Base-by-base conservation (phyloP, 2,797 vertebrate species). In the Sebastes trivittatus region DNA sequence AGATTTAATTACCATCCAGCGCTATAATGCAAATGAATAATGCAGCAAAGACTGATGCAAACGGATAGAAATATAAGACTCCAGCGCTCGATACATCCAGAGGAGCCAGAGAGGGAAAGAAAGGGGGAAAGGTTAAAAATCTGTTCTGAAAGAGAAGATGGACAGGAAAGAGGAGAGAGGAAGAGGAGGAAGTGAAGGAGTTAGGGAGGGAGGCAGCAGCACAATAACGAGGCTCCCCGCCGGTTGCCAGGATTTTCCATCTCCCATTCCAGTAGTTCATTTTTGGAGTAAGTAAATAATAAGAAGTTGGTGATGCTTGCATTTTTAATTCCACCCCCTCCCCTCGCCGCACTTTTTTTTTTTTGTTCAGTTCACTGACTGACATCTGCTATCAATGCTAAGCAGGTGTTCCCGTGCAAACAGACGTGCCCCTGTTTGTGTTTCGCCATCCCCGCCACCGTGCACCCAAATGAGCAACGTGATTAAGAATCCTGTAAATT, bases 401-500 rank as follows among this genome's bases (percentile, higher is more conserved):
- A 98, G 97, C 98, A 99, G 98, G 98, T 99, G 98, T 98, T 98
- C 97, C 96, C 97, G 94, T 97, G 97, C 97, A 97, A 98, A 98
- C 97, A 97, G 96, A 97, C 96, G 96, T 96, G 97, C 97, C 97
- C 97, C 93, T 93, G 97, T 97, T 98, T 97, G 97, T 98, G 97
- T 98, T 97, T 96, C 96, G 89, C 96, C 96, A 94, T 97, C 96
- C 96, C 96, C 96, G 96, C 97, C 95, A 87, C 93, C 87, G 87
- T 85, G 92, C 92, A 81, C 97, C 97, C 97, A 98, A 98, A 98
- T 98, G 97, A 97, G 97, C 97, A 98, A 96, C 95, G 94, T 97
- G 97, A 98, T 98, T 98, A 98, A 98, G 97, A 98, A 98, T 98
- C 97, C 97, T 97, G 97, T 98, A 98, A 96, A 97, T 98, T 98